Percentiles rank a stretch among this genome's conserved stretches.
Conservation (phyloP, 2,113 vertebrate genomes). For the Gallinago undulata region DNA sequence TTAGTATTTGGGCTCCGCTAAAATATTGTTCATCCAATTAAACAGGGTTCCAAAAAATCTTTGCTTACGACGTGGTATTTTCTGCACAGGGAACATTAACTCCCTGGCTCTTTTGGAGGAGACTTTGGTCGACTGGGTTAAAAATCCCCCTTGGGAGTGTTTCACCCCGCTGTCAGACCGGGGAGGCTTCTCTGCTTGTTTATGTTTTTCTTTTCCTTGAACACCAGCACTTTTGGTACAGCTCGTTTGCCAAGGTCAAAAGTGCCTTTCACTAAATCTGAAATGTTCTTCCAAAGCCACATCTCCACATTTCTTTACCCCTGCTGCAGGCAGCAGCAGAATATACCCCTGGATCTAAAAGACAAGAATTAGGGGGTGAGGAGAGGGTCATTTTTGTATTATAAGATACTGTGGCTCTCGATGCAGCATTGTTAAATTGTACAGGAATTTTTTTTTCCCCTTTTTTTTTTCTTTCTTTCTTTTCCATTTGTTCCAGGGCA, state of each 20-base stretch:
- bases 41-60: neutral
- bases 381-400: neutral
- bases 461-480: fast-evolving
- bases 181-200: neutral
- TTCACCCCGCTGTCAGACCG: neutral
- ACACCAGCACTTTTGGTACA: neutral
- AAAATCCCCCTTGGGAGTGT: neutral
- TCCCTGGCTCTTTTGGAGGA: neutral
- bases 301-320: neutral
- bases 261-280: neutral
- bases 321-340: neutral
- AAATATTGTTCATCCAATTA: neutral
- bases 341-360: neutral
- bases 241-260: neutral
- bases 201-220: neutral
- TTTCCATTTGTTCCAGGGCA: neutral
- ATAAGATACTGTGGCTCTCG: neutral
- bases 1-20: neutral
- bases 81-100: neutral
- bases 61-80: neutral
- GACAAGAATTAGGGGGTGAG: neutral
- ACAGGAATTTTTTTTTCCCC: too few species aligned
- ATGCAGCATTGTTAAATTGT: neutral
- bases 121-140: neutral
- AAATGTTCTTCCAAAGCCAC: neutral